Conservation (phyloP, 2,888 invertebrate genomes). For the Anagyrus pseudococci region DNA sequence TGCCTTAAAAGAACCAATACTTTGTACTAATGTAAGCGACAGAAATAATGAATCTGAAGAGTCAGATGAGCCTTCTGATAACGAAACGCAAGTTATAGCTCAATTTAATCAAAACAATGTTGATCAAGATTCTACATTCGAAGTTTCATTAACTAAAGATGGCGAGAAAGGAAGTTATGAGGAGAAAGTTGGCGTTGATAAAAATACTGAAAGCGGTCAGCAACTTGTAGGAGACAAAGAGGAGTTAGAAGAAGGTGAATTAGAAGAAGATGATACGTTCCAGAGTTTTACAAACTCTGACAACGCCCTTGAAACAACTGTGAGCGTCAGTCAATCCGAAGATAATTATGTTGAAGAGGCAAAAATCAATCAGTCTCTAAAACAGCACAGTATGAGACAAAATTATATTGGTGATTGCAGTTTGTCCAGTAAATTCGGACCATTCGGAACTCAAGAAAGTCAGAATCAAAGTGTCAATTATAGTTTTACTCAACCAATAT, state of each 20-base stretch:
- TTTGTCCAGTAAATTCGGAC: too few species aligned
- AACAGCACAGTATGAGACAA: too few species aligned
- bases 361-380: too few species aligned
- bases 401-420: too few species aligned
- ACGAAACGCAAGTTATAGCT: conserved; percentile 28
- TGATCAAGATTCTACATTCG: conserved; percentile 7
- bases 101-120: conserved; percentile 3
- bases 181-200: background rate
- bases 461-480: conserved; percentile 9
- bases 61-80: conserved; percentile 24
- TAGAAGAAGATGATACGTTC: conserved; percentile 37
- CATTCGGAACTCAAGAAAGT: too few species aligned
- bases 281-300: conserved; percentile 40
- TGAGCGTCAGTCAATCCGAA: background rate
- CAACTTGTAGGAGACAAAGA: background rate
- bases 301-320: conserved; percentile 2
- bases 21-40: background rate
- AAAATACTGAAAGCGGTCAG: background rate
- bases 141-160: conserved; percentile 13
- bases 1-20: conserved; percentile 11
- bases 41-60: conserved; percentile 5
- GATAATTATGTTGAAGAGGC: background rate
- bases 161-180: conserved; percentile 29
- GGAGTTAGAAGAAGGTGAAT: background rate
- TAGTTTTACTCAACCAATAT: conserved; percentile 28